Conservation (phyloP, 2,113 vertebrate species). For the Lamprotornis superbus region DNA sequence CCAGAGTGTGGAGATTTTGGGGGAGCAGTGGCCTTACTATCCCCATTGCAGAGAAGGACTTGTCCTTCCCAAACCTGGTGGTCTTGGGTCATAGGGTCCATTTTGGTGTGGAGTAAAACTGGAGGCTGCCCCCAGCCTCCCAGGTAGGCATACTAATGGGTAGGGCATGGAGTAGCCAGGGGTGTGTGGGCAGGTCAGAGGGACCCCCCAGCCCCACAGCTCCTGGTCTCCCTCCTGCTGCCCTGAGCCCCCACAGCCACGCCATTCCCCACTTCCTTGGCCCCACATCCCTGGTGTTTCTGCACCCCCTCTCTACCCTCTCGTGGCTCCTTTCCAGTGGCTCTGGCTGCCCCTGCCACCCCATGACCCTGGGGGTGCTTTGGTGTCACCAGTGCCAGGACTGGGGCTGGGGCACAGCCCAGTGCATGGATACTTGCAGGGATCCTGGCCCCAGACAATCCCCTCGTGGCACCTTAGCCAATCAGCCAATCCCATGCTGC, state of each 20-base stretch:
- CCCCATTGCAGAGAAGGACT: neutral
- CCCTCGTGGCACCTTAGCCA: accelerated
- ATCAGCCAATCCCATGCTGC: neutral
- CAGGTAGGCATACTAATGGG: too few species aligned
- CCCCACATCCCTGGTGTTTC: accelerated
- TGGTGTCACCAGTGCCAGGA: accelerated
- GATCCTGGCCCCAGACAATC: neutral
- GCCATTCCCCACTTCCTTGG: accelerated
- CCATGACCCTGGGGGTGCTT: accelerated
- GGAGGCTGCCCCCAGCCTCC: neutral
- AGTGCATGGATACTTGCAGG: accelerated
- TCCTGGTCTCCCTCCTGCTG: accelerated
- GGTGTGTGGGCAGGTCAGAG: neutral
- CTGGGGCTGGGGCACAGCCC: neutral
- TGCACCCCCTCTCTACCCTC: accelerated
- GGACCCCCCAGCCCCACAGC: neutral
- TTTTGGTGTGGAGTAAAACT: neutral
- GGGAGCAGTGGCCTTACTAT: neutral
- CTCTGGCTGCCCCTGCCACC: neutral
- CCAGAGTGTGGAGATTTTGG: accelerated
- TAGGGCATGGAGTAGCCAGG: accelerated
- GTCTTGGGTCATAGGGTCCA: accelerated
- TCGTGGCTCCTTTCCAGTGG: accelerated
- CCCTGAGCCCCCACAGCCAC: accelerated
- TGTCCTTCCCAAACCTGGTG: neutral